A percentile compares a stretch with the other conserved stretches of the same genome.
Evolutionary conservation across 2,113 vertebrate species (phyloP).

Genomic region (Cichladusa arquata): DNA sequence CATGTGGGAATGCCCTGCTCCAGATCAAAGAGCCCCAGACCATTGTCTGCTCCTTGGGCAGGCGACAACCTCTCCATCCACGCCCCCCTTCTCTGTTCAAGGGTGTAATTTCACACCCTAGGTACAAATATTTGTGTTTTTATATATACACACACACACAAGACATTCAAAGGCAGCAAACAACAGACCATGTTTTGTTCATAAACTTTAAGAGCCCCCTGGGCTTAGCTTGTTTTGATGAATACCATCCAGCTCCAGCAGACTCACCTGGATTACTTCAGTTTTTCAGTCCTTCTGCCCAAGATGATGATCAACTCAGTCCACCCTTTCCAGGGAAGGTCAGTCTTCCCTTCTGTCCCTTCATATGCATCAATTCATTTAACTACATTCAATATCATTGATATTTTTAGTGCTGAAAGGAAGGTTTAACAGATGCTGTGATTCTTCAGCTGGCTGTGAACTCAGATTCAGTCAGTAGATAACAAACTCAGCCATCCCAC

Average conservation of each 20-base stretch:
- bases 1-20: background rate
- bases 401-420: background rate
- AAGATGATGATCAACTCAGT: background rate
- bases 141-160: background rate
- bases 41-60: background rate
- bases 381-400: background rate
- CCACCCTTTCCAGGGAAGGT: background rate
- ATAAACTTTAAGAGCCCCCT: background rate
- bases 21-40: background rate
- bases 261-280: background rate
- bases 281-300: background rate
- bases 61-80: background rate
- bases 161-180: background rate
- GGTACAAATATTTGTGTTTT: background rate
- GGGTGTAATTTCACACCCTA: background rate
- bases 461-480: background rate
- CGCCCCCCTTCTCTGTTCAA: background rate
- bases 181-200: rapidly evolving
- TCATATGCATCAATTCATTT: background rate
- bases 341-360: background rate
- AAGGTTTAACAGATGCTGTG: background rate
- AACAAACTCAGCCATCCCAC: background rate
- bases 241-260: background rate
- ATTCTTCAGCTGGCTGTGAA: background rate
- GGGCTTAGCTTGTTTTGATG: background rate